Conservation (phyloP, 2,113 vertebrate species). For the Gobius niger region DNA sequence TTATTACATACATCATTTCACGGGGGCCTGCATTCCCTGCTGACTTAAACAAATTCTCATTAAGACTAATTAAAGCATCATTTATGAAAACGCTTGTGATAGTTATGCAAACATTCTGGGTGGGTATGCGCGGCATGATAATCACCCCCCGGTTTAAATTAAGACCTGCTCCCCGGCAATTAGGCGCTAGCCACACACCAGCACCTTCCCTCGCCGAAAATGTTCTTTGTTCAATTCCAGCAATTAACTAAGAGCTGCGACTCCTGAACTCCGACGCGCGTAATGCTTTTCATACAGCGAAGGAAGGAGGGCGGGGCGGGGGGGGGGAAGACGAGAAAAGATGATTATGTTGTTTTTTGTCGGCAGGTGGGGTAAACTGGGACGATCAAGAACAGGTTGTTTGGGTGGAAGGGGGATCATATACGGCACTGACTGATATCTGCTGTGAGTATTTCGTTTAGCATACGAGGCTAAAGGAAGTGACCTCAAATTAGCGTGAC, state of each 20-base stretch:
- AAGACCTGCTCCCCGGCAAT: conserved; percentile 99
- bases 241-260: conserved; percentile 87
- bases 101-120: conserved; percentile 99
- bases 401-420: conserved; percentile 67
- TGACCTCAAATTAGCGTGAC: conserved; percentile 9
- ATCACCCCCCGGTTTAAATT: conserved; percentile 99
- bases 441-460: conserved; percentile 52
- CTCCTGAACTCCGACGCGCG: conserved; percentile 80
- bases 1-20: conserved; percentile 99
- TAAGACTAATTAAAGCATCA: conserved; percentile 99
- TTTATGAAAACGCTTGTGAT: conserved; percentile 99
- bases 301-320: no score
- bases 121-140: conserved; percentile 99
- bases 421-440: conserved; percentile 64
- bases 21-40: conserved; percentile 99
- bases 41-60: conserved; percentile 99
- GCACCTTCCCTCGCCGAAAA: conserved; percentile 86
- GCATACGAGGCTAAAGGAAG: not conserved
- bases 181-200: conserved; percentile 90
- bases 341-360: conserved; percentile 59
- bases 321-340: conserved; percentile 61
- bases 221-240: conserved; percentile 86
- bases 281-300: conserved; percentile 68
- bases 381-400: conserved; percentile 53
- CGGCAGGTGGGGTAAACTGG: conserved; percentile 68